Conservation (phyloP, 37 sponge, comb jelly and placozoan genomes). For the Axinella damicornis region DNA sequence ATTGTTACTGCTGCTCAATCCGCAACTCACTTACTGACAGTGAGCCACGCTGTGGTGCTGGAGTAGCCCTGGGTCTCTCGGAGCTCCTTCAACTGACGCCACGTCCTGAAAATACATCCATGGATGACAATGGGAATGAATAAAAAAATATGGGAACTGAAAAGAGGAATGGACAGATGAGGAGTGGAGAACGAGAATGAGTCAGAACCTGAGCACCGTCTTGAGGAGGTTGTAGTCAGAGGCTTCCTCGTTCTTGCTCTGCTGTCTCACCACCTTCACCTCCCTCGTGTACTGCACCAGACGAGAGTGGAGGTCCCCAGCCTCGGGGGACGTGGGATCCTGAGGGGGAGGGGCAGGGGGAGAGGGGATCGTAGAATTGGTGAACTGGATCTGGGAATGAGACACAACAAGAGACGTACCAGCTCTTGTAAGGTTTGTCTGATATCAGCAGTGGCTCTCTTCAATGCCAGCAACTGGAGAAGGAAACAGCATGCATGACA, state of each 20-base stretch:
- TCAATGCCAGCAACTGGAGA: constrained; percentile 38
- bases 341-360: not conserved
- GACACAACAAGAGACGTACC: constrained; percentile 3
- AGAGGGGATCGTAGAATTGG: not conserved
- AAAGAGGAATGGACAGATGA: not conserved
- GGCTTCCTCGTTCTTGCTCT: constrained; percentile 30
- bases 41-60: constrained; percentile 45
- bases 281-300: constrained; percentile 36
- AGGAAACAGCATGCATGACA: too few species aligned
- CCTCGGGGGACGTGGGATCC: not conserved
- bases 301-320: not conserved
- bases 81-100: constrained; percentile 60
- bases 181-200: not conserved
- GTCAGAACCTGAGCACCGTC: not conserved
- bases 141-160: too few species aligned
- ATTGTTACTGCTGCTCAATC: too few species aligned
- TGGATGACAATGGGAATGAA: too few species aligned
- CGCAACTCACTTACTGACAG: constrained; percentile 38
- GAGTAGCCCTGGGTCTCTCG: constrained; percentile 75
- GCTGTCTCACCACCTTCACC: constrained; percentile 36
- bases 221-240: constrained; percentile 31
- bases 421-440: constrained; percentile 36
- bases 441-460: constrained; percentile 42
- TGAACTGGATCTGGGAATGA: not conserved
- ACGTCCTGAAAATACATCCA: constrained; percentile 35